Base-by-base conservation (phyloP, 2,113 vertebrate genomes). In the Hylia prasina region DNA sequence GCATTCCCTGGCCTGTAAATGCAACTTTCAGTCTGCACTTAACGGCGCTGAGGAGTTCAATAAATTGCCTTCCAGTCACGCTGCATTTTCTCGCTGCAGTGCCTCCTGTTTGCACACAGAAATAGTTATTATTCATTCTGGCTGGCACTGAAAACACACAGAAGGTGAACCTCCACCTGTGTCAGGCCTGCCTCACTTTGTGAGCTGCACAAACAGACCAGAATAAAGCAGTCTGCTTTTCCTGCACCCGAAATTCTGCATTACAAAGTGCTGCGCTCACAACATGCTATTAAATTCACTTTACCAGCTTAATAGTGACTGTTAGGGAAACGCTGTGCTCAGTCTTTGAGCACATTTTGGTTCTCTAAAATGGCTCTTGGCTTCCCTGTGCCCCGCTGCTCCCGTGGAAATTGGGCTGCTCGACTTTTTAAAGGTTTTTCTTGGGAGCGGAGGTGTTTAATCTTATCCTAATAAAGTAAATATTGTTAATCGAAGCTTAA, bases 401-500 rank as follows among this genome's bases (percentile, higher is more conserved):
- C 56, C 82, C 75, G 4, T 6, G 73, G 39, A 83, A 78, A 86
- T 4, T 27, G 33, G 35, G 28, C 63, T 35, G 56, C 20, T 68
- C 13, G 9, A 20, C 10, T 77, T 87, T 58, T 47, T 9, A 45
- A 87, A 79, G 28, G 31, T 75, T 87, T 82, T 78, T 44, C 72
- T 84, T 78, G 89, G 61, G 86, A 82, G 60, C 15, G 0, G 42
- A 90, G 28, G 25, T 56, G 63, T 88, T 93, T 64, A 80, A 89
- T 95, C 64, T 71, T 75, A 70, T 31, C 72, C 54, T 93, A 72
- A 90, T 35, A 86, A 88, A 86, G 42, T 58, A 92, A 94, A 95
- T 92, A 96, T 81, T 86, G 47, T 77, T 93, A 95, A 81, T 57
- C 47, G 14, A 94, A 75, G 79, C 65, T 81, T 70, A 79, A 83